phyloP scores from a whole-genome alignment of 2,113 vertebrate genomes.

The Orthonyx spaldingii region DNA sequence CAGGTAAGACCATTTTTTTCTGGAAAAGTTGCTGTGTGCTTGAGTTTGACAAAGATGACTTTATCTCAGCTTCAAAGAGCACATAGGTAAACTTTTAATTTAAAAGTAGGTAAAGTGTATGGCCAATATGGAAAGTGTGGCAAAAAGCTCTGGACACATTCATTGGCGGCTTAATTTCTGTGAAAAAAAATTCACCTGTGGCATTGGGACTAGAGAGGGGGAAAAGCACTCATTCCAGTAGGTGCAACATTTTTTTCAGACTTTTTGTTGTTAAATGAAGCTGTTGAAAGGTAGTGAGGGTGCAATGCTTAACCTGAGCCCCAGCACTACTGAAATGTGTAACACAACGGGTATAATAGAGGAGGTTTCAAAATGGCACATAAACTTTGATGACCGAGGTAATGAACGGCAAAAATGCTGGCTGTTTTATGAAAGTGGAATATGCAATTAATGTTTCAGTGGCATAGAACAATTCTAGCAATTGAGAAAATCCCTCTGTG shows the following conservation, averaged over 20 bases:
- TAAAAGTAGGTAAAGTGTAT: not conserved
- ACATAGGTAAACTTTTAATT: not conserved
- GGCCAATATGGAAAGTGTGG: not conserved
- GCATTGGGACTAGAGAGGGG: not conserved
- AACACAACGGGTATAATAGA: not conserved
- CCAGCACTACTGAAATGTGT: not conserved
- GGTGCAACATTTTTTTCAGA: not conserved
- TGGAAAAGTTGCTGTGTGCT: not conserved
- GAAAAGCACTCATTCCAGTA: not conserved
- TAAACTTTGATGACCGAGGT: not conserved
- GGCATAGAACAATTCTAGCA: not conserved
- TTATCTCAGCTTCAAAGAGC: not conserved
- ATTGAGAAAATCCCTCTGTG: not conserved
- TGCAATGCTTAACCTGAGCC: not conserved
- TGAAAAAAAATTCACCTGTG: not conserved
- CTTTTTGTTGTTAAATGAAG: not conserved
- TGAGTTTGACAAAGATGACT: not conserved
- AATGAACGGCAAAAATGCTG: not conserved
- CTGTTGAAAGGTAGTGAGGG: not conserved
- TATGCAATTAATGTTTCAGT: not conserved
- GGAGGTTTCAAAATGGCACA: not conserved
- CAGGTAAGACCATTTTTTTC: not conserved
- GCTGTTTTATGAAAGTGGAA: not conserved
- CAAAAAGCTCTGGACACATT: fast-evolving
- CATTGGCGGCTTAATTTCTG: not conserved